Evolutionary conservation across 2,888 invertebrate species (phyloP), one percentile per base, ranked within the genome.

Genomic region (Archips xylosteana): DNA sequence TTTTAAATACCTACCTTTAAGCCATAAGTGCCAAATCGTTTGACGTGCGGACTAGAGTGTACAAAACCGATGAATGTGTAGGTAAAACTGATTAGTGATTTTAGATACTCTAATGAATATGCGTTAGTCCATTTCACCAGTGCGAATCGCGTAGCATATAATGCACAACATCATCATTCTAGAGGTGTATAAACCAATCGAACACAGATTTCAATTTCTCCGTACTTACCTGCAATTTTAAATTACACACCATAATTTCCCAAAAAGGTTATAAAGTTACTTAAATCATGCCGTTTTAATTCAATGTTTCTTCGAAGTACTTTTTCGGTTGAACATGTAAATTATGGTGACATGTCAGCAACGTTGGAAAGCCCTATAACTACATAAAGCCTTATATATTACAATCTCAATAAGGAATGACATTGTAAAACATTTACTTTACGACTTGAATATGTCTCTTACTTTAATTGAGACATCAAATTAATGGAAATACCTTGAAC

Each of bases 381-480:
- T 73, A 64, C 32, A 59, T 51, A 68, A 64, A 65, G 65, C 51
- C 45, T 15, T 74, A 32, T 70, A 32, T 70, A 64, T 74, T 60
- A 42, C 34, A 49, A 3, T 15, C 65, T 45, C 60, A 9, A 61
- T 70, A 70, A 70, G 70, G 54, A 45, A 70, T 61, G 54, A 15
- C 49, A 23, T 4, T 10, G 51, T 69, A 49, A 73, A 61, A 47
- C 10, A 32, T 34, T 54, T 74, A 60, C 42, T 65, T 74, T 70
- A 70, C 45, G 42, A 42, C 12, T 36, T 57, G 47, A 64, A 39
- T 45, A 59, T n/a, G n/a, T 36, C n/a, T 45, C 36, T 51, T 59
- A 23, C 23, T 54, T 10, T 57, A 60, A 74, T 74, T 70, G 65
- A 74, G 74, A 70, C 60, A 65, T 74, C 45, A 45, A 13, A 64